Evolutionary conservation across 2,113 vertebrate genomes (phyloP).

Genomic region (Amphiprion percula): DNA sequence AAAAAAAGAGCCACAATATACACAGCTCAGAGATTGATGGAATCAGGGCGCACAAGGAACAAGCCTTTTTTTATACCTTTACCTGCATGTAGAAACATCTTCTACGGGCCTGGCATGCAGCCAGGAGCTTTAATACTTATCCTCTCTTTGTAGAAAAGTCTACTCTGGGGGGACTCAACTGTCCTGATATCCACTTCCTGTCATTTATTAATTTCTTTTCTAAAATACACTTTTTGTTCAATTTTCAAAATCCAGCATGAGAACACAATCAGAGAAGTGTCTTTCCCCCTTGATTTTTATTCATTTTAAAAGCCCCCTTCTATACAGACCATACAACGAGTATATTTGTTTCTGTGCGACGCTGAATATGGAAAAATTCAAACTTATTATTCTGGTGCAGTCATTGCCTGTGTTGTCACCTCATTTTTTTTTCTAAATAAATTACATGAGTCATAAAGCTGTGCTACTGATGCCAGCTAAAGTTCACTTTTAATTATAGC

Average conservation of each 20-base stretch:
- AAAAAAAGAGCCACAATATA: neutral
- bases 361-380: neutral
- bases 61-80: constrained; percentile 13
- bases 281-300: no score
- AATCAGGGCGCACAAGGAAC: constrained; percentile 5
- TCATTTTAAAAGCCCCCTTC: no score
- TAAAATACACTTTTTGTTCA: no score
- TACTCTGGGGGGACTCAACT: constrained; percentile 41
- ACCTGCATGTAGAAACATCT: constrained; percentile 29
- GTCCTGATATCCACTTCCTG: neutral
- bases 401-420: neutral
- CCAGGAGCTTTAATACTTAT: constrained; percentile 27
- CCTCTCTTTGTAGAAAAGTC: constrained; percentile 14
- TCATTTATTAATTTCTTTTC: no score
- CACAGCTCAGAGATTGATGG: neutral
- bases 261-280: no score
- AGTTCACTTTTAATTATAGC: neutral
- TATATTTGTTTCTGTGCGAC: constrained; percentile 1
- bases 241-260: no score
- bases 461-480: neutral
- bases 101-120: neutral
- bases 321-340: no score
- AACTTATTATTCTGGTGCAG: neutral
- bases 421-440: neutral
- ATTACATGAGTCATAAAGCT: neutral